These are phyloP conservation scores for Ornithoptera priamus DNA, from an alignment of 2,888 invertebrate genomes.

Conservation along the genomic window DNA sequence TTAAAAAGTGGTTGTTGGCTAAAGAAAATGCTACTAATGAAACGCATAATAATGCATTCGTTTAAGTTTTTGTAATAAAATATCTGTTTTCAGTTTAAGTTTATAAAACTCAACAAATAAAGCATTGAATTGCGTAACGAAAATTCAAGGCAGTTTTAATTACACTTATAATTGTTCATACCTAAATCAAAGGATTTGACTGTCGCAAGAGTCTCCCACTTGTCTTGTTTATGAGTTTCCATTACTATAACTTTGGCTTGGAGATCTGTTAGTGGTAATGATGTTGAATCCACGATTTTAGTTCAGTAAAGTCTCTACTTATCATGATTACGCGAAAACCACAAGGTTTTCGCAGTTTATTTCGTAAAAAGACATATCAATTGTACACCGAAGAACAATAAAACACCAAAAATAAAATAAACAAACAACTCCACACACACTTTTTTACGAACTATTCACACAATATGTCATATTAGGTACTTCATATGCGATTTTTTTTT, in stretches of 20 bases:
- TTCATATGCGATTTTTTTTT: background rate
- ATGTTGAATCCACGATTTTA: conserved; percentile 57
- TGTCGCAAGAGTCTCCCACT: conserved; percentile 71
- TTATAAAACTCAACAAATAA: no score
- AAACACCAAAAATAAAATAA: conserved; percentile 16
- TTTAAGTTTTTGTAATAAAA: no score
- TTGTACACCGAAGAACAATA: conserved; percentile 2
- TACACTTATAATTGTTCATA: conserved; percentile 34
- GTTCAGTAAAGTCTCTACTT: conserved; percentile 48
- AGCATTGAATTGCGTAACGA: background rate
- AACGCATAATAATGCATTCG: no score
- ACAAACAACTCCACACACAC: conserved; percentile 11
- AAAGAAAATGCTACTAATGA: no score
- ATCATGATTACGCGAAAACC: conserved; percentile 49
- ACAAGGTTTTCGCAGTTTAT: conserved; percentile 35
- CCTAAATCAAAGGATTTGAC: conserved; percentile 73
- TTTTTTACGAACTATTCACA: conserved; percentile 1
- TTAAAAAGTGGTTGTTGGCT: no score
- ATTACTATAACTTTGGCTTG: conserved; percentile 39
- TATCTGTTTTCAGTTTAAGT: no score
- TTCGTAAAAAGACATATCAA: conserved; percentile 21
- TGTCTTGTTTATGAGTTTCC: conserved; percentile 59
- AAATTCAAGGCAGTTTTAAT: background rate
- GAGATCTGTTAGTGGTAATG: conserved; percentile 35
- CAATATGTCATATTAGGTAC: conserved; percentile 1